Conservation (phyloP, 2,888 invertebrate species). For the Mythimna ferrago region DNA sequence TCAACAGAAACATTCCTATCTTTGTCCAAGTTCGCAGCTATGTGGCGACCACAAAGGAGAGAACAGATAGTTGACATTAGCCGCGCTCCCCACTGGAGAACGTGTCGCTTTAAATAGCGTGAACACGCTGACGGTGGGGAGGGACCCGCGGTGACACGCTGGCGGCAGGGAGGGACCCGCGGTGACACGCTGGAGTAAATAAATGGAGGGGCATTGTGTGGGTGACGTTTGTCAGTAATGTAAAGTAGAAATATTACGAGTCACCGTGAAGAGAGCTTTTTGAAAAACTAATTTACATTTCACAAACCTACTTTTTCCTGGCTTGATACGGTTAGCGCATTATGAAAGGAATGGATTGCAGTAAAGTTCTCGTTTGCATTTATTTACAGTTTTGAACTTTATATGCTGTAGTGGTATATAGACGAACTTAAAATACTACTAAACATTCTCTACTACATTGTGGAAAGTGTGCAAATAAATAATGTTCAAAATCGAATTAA, state of each 20-base stretch:
- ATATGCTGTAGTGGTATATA: too few relatives aligned
- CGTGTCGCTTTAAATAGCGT: conserved; percentile 14
- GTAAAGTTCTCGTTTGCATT: too few relatives aligned
- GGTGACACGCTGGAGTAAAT: neutral
- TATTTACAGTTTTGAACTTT: too few relatives aligned
- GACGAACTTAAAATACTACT: too few relatives aligned
- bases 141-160: neutral
- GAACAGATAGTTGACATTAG: conserved; percentile 36
- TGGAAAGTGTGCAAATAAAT: too few relatives aligned
- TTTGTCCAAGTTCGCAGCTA: conserved; percentile 40
- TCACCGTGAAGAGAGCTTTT: neutral
- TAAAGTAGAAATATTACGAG: conserved; percentile 1
- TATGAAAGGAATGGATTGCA: neutral
- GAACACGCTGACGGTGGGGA: conserved; percentile 16
- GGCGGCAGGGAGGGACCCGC: neutral
- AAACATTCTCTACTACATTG: too few relatives aligned
- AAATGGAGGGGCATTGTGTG: conserved; percentile 6
- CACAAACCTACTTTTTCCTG: too few relatives aligned
- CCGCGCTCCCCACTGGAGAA: conserved; percentile 10
- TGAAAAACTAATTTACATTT: neutral
- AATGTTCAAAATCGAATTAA: too few relatives aligned
- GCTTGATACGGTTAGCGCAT: neutral
- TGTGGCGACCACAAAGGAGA: conserved; percentile 46
- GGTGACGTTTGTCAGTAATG: conserved; percentile 1
- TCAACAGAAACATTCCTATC: conserved; percentile 48